Evolutionary conservation across 2,113 vertebrate species (phyloP), one percentile per base, ranked within the genome.

Genomic region (Notothenia rossii): DNA sequence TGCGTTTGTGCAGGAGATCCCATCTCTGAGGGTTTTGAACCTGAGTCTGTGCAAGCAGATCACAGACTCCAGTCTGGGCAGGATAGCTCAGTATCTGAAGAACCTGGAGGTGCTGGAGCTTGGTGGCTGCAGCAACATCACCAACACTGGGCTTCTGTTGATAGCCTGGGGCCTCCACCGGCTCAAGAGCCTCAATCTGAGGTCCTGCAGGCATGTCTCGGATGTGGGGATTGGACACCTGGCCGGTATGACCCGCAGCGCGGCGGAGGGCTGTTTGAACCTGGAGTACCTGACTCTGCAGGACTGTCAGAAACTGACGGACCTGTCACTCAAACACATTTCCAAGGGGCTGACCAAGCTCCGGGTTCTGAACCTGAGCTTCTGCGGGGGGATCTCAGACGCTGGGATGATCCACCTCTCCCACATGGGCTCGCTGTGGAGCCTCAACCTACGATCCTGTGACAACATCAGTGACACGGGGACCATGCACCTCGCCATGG

Each of bases 381-480:
- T 99, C 92, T 99, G 98, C 7, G 98, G 98, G 3, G 98, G 98
- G 75, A 99, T 99, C 94, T 99, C 97, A 0, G 98, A 99, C n/a
- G 98, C 98, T 0, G 98, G 98, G 65, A 97, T 99, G 93, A 95
- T 99, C 95, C 98, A 99, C 95, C 95, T 99, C 90, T 99, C 98
- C 13, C 97, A 98, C 96, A 99, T 99, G 98, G 94, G 95, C 82
- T 97, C 97, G 88, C 96, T 99, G 61, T 96, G 97, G 91, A 98
- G 95, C 91, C 97, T 99, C 78, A 99, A 99, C 93, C 95, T 99
- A 74, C 97, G 98, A 73, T 98, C 98, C 86, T 99, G 98, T 2
- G 98, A 99, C 94, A 99, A 98, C 94, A 98, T 99, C 95, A 99
- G 98, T 0, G 98, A 99, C 95, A 98, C 97, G 0, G 98, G 98